These are phyloP conservation scores for Dryadula phaetusa DNA, from an alignment of 2,888 invertebrate species.

Conservation along the genomic window DNA sequence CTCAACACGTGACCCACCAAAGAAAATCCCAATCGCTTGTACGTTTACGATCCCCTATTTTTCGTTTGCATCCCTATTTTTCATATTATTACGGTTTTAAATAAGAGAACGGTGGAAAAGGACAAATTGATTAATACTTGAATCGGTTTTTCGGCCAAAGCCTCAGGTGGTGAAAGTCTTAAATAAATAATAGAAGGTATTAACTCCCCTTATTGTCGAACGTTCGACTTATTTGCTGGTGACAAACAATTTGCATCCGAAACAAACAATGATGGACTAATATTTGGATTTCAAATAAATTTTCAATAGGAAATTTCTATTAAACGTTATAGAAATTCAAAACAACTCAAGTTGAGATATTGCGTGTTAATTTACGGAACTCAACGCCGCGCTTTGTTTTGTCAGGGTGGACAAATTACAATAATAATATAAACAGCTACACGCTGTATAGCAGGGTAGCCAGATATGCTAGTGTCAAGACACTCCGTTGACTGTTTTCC, in stretches of 20 bases:
- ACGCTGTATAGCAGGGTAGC: no score
- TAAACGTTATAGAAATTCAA: neutral
- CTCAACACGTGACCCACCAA: neutral
- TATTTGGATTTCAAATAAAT: neutral
- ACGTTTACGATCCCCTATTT: constrained; percentile 8
- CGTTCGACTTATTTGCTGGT: constrained; percentile 48
- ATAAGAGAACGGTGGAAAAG: constrained; percentile 28
- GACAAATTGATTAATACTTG: constrained; percentile 59
- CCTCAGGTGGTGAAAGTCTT: constrained; percentile 77
- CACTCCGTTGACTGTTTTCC: no score
- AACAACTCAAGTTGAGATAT: no score
- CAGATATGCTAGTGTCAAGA: no score
- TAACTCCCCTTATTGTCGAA: constrained; percentile 71
- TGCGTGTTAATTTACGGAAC: no score
- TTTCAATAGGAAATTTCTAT: neutral
- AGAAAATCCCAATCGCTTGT: neutral
- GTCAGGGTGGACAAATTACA: no score
- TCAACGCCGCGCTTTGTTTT: no score
- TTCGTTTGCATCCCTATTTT: neutral
- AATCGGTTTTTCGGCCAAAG: constrained; percentile 65
- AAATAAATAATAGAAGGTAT: constrained; percentile 79
- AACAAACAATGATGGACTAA: constrained; percentile 25
- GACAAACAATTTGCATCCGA: constrained; percentile 47
- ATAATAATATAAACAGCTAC: no score
- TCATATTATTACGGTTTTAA: constrained; percentile 44